These are phyloP conservation scores for roundworm (Caenorhabditis elegans) DNA, from an alignment of 1,140 invertebrate species.

Conservation along the genomic window DNA sequence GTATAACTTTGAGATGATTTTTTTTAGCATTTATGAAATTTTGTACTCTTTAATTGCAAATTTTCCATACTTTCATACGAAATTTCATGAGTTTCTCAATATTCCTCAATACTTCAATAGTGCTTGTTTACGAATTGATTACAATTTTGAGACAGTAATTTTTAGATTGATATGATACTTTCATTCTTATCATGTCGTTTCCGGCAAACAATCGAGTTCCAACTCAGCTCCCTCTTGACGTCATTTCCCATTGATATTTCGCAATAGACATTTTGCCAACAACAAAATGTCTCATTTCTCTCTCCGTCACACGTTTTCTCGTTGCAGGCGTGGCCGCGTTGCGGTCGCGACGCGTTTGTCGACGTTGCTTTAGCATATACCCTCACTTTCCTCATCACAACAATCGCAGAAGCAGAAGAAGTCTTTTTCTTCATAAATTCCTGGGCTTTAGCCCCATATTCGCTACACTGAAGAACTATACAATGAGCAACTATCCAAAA, in stretches of 20 bases:
- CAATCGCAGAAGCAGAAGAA: background rate
- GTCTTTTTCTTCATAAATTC: background rate
- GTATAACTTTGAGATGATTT: no score
- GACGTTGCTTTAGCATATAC: constrained; percentile 1
- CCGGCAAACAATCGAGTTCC: background rate
- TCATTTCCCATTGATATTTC: background rate
- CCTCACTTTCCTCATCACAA: background rate
- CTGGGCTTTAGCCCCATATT: background rate
- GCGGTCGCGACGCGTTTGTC: constrained; percentile 4
- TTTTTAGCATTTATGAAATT: background rate
- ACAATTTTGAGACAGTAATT: no score
- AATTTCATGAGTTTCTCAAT: background rate
- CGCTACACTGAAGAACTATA: background rate
- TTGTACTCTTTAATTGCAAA: background rate
- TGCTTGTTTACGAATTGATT: no score
- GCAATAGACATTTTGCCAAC: no score
- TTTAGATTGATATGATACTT: no score
- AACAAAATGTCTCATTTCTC: background rate
- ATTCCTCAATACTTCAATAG: no score
- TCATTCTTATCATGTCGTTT: no score
- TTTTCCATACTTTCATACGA: background rate
- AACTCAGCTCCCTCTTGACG: background rate
- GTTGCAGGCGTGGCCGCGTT: background rate
- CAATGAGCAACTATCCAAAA: constrained; percentile 25
- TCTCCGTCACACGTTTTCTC: background rate